Evolutionary conservation across 2,888 invertebrate genomes (phyloP), one percentile per base, ranked within the genome.

Genomic region (Seira sanloemensis): DNA sequence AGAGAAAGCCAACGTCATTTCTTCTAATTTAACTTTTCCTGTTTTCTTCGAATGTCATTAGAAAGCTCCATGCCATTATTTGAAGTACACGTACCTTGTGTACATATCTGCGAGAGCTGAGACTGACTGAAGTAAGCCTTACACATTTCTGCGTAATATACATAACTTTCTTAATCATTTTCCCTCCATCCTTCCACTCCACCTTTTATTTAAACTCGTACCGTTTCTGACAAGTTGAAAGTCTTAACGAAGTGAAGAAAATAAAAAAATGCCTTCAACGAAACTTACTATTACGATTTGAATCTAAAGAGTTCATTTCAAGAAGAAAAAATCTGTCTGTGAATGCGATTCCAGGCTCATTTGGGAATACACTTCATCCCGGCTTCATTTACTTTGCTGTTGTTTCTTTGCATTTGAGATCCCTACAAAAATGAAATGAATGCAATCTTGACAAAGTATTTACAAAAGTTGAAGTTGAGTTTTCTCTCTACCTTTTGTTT

Each of bases 331-430:
- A 37, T 21, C 7, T 58, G 16, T 58, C n/a, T 58, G 54, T 26
- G 65, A 68, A 65, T 24, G 18, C 16, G 65, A 50, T n/a, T 19
- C 16, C 37, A 66, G 67, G 79, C 65, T 79, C 73, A 79, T 67
- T 74, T 67, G 79, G 79, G 79, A 79, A 79, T 79, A 73, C 79
- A 50, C 68, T 50, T 79, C 73, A 75, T 74, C 73, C 58, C 73
- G 26, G 73, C 79, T 54, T 67, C 72, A 79, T 74, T 65, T 74
- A 4, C n/a, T 71, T 25, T 18, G 21, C 50, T 50, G 71, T 46
- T 46, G 24, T 26, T 68, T 25, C 71, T 58, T 58, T 58, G n/a
- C 58, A 58, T 58, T 58, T 58, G 16, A 18, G 58, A 37, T 37
- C 37, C 37, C 4, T 37, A 18, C 2, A 58, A 58, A 58, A 58